Evolutionary conservation across 2,888 invertebrate species (phyloP), one percentile per base, ranked within the genome.

Genomic region (Linnaemya vulpina): DNA sequence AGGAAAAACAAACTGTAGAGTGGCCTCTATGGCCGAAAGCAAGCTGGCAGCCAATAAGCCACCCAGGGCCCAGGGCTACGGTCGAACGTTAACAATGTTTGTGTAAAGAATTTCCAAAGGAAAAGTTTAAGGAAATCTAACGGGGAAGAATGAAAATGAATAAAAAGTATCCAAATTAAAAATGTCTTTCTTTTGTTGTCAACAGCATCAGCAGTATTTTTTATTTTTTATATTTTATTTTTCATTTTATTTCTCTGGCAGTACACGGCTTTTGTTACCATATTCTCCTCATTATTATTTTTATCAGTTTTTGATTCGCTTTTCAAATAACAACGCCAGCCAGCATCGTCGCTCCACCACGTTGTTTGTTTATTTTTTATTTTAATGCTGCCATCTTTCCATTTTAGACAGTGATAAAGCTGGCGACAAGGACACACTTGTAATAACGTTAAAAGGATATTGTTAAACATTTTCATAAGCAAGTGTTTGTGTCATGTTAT

Each of bases 391-490:
- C 53, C 62, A 63, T 70, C 60, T 55, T 74, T 43, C 30, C 63
- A 68, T 71, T 49, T 80, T 55, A 90, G 90, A 90, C 90, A 89
- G 89, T 90, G 90, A 90, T 90, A 90, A 91, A 91, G 88, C 89
- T 90, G 91, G 88, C 90, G 91, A 90, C 90, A 90, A 90, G 90
- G 89, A 90, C 89, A 82, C 88, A 89, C 89, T 89, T 89, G 90
- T 90, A 89, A 90, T 90, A 90, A 91, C 90, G 91, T 90, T 89
- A 90, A 90, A 90, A 90, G 90, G 91, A 91, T 90, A 90, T 90
- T 90, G 90, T 90, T 88, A 89, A 90, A 90, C 91, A 90, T 90
- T 90, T 90, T 90, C 89, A 89, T 90, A 90, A 90, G 87, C 87
- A 86, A 87, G 89, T 89, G 90, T 86, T 85, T 85, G 75, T 87